Percentiles rank a stretch among this genome's conserved stretches.
Conservation (phyloP, 2,888 invertebrate species). For the Theristus sp. region DNA sequence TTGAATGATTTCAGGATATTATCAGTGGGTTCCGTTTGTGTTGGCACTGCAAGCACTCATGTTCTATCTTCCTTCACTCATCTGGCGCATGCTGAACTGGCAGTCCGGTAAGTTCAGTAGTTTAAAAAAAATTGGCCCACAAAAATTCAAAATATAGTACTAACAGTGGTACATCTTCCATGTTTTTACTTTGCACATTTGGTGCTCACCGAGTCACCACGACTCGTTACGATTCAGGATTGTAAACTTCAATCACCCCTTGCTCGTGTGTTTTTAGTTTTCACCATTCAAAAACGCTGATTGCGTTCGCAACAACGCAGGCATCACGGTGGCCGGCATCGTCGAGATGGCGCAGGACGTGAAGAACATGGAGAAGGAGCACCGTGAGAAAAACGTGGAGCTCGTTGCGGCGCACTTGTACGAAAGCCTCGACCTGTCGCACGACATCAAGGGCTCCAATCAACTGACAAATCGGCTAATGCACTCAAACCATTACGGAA, state of each 20-base stretch:
- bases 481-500: constrained; percentile 12
- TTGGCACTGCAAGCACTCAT: constrained; percentile 36
- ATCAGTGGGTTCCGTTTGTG: constrained; percentile 31
- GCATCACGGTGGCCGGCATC: constrained; percentile 31
- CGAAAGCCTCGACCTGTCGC: constrained; percentile 33
- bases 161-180: too few relatives aligned
- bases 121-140: too few relatives aligned
- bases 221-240: too few relatives aligned
- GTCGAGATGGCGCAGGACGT: constrained; percentile 34
- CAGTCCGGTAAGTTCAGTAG: constrained; percentile 25
- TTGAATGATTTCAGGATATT: constrained; percentile 20
- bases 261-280: too few relatives aligned
- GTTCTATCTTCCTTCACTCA: constrained; percentile 35
- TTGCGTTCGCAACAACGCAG: too few relatives aligned
- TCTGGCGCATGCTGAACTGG: constrained; percentile 35
- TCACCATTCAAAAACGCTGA: too few relatives aligned
- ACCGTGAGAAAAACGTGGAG: constrained; percentile 30
- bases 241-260: too few relatives aligned
- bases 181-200: too few relatives aligned
- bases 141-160: too few relatives aligned
- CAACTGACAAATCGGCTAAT: not conserved
- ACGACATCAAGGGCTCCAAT: constrained; percentile 27
- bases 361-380: constrained; percentile 31
- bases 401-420: constrained; percentile 36
- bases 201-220: too few relatives aligned